Base-by-base conservation (phyloP, 2,113 vertebrate genomes). In the Campylomormyrus tamandua region DNA sequence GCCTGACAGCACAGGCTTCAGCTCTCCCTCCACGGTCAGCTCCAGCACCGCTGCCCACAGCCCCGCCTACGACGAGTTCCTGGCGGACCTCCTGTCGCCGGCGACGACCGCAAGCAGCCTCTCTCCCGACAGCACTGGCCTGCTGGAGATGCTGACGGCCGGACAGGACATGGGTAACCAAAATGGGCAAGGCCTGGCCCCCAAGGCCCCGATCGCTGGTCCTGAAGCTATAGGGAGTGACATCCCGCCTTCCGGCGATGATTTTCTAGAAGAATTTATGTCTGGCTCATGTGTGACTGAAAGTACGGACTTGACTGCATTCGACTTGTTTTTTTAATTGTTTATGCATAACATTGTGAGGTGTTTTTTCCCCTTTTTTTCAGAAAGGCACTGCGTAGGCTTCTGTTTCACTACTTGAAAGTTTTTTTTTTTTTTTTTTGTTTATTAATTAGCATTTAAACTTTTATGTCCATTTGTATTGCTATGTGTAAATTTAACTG, bases 81-180 rank as follows among this genome's bases (percentile, higher is more conserved):
- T 99, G 86, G 95, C 97, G 0, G 97, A 98, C 53, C 91, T 99
- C 48, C 89, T 98, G 46, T 98, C 97, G 1, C 97, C 98, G 0
- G 45, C 94, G 6, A 92, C 95, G 0, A 93, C 95, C 0, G 74
- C 92, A n/a, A 94, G 94, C 93, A 94, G 92, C 70, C 70, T 94
- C n/a, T 96, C 98, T 0, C 91, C 96, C 0, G 97, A 97, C 91
- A 94, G 94, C 94, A 93, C 92, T 1, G 93, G 92, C 91, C 94
- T 97, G 85, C 92, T 98, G 31, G 97, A 98, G 90, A 95, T 97
- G 95, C 45, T 95, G 1, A 93, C 93, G 50, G 92, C 11, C 0
- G 90, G 92, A 0, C 92, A 93, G 35, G 90, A 84, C 13, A 8
- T 1, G 11, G 80, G 86, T 0, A 49, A 91, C 85, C 92, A 95